phyloP scores from a whole-genome alignment of 2,113 vertebrate species.

The Indri indri region DNA sequence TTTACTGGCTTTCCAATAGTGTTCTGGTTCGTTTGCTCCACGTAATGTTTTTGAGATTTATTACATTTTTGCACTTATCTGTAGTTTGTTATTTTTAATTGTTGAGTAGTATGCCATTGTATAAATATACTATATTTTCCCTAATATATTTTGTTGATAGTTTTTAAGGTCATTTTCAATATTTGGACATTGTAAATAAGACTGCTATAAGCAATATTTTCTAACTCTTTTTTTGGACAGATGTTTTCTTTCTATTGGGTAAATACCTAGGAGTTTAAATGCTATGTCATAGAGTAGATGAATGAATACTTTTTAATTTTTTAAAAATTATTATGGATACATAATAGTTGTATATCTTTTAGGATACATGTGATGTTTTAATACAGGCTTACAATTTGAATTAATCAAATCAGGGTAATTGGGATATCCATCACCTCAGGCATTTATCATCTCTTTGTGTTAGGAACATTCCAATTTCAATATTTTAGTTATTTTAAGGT shows the following conservation, averaged over 20 bases:
- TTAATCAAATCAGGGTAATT: too few relatives aligned
- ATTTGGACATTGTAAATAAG: not conserved
- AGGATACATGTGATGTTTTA: too few relatives aligned
- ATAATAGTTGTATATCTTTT: too few relatives aligned
- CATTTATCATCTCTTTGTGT: too few relatives aligned
- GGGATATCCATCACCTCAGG: too few relatives aligned
- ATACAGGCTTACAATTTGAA: too few relatives aligned
- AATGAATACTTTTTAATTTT: not conserved
- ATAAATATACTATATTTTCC: not conserved
- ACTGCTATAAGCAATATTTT: not conserved
- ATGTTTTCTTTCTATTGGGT: not conserved
- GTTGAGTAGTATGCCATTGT: not conserved
- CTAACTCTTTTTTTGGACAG: not conserved
- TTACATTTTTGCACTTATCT: not conserved
- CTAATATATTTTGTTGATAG: not conserved
- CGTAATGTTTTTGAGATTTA: not conserved
- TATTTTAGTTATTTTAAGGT: too few relatives aligned
- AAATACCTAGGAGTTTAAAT: not conserved
- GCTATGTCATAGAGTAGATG: not conserved
- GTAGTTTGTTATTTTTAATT: not conserved
- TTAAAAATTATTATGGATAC: too few relatives aligned
- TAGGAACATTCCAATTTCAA: too few relatives aligned
- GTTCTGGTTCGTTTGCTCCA: not conserved
- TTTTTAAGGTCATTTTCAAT: not conserved
- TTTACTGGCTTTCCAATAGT: not conserved